Conservation (phyloP, 2,888 invertebrate species). For the Creontiades dilutus region DNA sequence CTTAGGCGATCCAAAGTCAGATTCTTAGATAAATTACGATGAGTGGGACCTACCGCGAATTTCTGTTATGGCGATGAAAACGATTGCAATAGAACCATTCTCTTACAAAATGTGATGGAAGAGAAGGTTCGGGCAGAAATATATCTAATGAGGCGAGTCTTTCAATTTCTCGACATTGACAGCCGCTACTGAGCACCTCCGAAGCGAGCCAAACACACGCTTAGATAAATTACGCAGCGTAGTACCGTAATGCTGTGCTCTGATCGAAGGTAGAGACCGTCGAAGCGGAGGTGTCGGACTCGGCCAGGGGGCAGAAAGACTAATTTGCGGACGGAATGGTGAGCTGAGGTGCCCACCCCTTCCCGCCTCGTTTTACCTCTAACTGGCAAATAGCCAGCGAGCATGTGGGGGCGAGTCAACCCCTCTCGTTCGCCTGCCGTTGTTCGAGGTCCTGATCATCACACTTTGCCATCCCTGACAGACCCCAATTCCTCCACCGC, state of each 20-base stretch:
- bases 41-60: too few relatives aligned
- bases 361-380: not conserved
- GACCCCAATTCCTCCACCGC: not conserved
- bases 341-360: not conserved
- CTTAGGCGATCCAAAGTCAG: too few relatives aligned
- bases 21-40: too few relatives aligned
- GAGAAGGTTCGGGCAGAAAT: too few relatives aligned
- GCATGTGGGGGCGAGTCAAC: not conserved
- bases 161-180: too few relatives aligned
- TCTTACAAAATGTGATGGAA: too few relatives aligned
- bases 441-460: not conserved
- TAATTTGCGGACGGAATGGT: constrained; percentile 27
- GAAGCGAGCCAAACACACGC: too few relatives aligned
- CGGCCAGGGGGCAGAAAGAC: not conserved
- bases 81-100: too few relatives aligned
- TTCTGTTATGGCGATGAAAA: too few relatives aligned
- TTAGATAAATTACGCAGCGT: too few relatives aligned
- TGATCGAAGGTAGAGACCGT: not conserved
- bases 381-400: constrained; percentile 29
- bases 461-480: not conserved
- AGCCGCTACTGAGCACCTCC: too few relatives aligned
- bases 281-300: not conserved
- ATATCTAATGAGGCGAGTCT: too few relatives aligned
- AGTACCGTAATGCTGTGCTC: not conserved
- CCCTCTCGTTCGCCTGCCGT: not conserved